Evolutionary conservation across 2,797 vertebrate species (phyloP), one percentile per base, ranked within the genome.

Genomic region (Bradypodion pumilum): DNA sequence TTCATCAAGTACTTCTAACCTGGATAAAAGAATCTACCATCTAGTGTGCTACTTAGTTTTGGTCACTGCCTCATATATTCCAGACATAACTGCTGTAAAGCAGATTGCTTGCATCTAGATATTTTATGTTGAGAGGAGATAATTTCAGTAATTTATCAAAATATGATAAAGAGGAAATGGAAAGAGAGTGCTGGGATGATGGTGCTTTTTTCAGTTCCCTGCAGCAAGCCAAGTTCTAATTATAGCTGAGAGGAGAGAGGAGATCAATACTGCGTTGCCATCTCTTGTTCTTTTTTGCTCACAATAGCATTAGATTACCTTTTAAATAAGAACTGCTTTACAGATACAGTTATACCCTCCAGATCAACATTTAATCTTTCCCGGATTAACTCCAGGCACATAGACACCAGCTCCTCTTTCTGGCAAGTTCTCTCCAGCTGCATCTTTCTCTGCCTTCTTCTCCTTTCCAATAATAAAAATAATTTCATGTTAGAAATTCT

Each of bases 141-240:
- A 0, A 83, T 82, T 94, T 92, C 87, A 91, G 85, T 79, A 63
- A 83, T 90, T 88, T 88, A 81, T 93, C 84, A 83, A 77, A 89
- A 59, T 44, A 37, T 74, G 77, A 80, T 35, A 80, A 66, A 52
- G 35, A 49, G 72, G 56, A 84, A 66, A 78, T 13, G 44, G 62
- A 42, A 74, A 88, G 69, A 89, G 44, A 65, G 44, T 66, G 16
- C 9, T 23, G 16, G 37, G 37, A 37, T 10, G 40, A 60, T 15
- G 2, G 59, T 52, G 75, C 35, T 1, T 37, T 89, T 86, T 63
- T 32, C 25, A 86, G 6, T 88, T 90, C 86, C 27, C 84, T 90
- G 84, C 83, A 89, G 85, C 92, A 91, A 87, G 65, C 72, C 89
- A 87, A 91, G 75, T 86, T 80, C 42, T 91, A 88, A 93, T 91